Evolutionary conservation across 37 sponge, comb jelly and placozoan genomes (phyloP).

Genomic region (Lycopodina hypogea): DNA sequence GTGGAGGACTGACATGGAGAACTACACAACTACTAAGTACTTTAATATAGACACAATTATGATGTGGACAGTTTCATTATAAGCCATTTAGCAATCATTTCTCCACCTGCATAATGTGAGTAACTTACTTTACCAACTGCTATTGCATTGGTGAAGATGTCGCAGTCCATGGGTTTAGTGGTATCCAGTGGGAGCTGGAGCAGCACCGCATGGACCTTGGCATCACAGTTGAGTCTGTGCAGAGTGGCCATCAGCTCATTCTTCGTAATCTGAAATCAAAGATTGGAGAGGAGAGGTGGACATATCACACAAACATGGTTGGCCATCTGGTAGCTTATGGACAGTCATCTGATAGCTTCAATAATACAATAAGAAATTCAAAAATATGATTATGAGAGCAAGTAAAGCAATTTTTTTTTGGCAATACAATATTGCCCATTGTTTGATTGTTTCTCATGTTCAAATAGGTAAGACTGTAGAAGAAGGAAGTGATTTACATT

Average conservation of each 20-base stretch:
- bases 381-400: too few species aligned
- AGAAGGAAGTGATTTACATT: too few species aligned
- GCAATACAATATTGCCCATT: too few species aligned
- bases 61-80: too few species aligned
- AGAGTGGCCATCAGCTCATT: constrained; percentile 56
- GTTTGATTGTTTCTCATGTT: too few species aligned
- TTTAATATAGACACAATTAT: too few species aligned
- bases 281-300: background rate
- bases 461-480: too few species aligned
- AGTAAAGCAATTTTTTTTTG: too few species aligned
- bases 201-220: constrained; percentile 79
- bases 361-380: too few species aligned
- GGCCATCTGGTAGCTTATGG: background rate
- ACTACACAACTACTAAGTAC: too few species aligned
- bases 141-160: constrained; percentile 77
- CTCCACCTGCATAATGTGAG: background rate
- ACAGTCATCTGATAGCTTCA: background rate
- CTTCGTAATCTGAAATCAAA: constrained; percentile 32
- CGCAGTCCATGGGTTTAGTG: constrained; percentile 42
- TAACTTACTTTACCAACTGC: constrained; percentile 32
- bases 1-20: too few species aligned
- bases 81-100: too few species aligned
- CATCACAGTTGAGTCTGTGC: constrained; percentile 63
- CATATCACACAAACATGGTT: background rate
- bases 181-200: constrained; percentile 87